Percentiles rank a stretch among this genome's conserved stretches.
Evolutionary conservation across 1,140 invertebrate species (phyloP).

Genomic region (Drosophila repleta): DNA sequence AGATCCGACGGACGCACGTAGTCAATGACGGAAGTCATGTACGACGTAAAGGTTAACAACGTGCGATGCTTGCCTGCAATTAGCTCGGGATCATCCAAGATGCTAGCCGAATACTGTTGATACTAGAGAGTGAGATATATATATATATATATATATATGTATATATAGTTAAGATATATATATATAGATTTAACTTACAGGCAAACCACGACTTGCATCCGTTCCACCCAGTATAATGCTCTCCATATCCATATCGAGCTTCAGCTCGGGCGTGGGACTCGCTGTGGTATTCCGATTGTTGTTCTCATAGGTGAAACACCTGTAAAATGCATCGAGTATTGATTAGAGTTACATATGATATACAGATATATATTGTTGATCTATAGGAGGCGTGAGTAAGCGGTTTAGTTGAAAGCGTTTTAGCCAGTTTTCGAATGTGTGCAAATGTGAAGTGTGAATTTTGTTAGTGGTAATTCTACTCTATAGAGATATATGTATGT

Average conservation of each 20-base stretch:
- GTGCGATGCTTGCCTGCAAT: constrained; percentile 98
- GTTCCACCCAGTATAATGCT: constrained; percentile 56
- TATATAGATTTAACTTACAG: constrained; percentile 42
- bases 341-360: constrained; percentile 6
- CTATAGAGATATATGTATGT: not conserved
- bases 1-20: constrained; percentile 98
- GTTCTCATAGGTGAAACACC: constrained; percentile 92
- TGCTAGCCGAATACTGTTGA: constrained; percentile 92
- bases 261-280: constrained; percentile 78
- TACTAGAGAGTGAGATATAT: constrained; percentile 42
- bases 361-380: constrained; percentile 4
- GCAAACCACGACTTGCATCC: constrained; percentile 51
- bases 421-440: constrained; percentile 46
- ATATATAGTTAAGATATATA: too few species aligned
- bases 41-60: constrained; percentile 96
- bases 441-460: constrained; percentile 53
- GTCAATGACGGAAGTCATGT: constrained; percentile 98
- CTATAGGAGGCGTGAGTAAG: constrained; percentile 54
- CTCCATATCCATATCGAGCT: constrained; percentile 81
- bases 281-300: constrained; percentile 84
- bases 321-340: constrained; percentile 31
- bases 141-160: too few species aligned
- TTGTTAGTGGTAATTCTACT: constrained; percentile 32
- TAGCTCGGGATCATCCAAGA: constrained; percentile 97
- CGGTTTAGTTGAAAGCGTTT: constrained; percentile 69